Conservation (phyloP, 2,888 invertebrate genomes). For the Drosophila ustulata region DNA sequence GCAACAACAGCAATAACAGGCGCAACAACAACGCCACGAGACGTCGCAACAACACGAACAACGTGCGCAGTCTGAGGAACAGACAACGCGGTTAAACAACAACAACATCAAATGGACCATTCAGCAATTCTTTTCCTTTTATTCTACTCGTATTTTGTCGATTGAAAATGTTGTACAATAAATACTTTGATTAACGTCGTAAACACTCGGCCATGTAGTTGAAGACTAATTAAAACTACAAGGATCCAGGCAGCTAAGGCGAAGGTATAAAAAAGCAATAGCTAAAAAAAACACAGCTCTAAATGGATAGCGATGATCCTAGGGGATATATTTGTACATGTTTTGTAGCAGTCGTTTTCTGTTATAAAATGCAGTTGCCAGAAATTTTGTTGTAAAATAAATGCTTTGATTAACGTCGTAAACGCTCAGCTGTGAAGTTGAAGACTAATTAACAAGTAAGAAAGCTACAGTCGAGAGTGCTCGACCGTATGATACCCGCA, state of each 20-base stretch:
- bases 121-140: background rate
- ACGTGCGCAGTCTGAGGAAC: background rate
- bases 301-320: too few relatives aligned
- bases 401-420: too few relatives aligned
- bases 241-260: background rate
- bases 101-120: background rate
- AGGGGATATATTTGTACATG: too few relatives aligned
- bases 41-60: slow-evolving; percentile 13
- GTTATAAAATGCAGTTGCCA: too few relatives aligned
- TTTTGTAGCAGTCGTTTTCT: too few relatives aligned
- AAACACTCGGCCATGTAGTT: background rate
- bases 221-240: background rate
- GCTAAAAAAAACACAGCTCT: too few relatives aligned
- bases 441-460: too few relatives aligned
- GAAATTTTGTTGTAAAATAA: too few relatives aligned
- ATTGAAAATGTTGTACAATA: background rate
- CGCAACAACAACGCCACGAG: slow-evolving; percentile 23
- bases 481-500: too few relatives aligned
- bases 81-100: slow-evolving; percentile 14
- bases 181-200: slow-evolving; percentile 1
- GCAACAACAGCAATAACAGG: slow-evolving; percentile 19
- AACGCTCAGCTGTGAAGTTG: too few relatives aligned
- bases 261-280: too few relatives aligned
- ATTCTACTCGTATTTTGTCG: background rate
- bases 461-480: too few relatives aligned